These are phyloP conservation scores for Euphysa ruthae DNA, from an alignment of 30 jellyfish, hydroid and myxozoan species.

Conservation along the genomic window DNA sequence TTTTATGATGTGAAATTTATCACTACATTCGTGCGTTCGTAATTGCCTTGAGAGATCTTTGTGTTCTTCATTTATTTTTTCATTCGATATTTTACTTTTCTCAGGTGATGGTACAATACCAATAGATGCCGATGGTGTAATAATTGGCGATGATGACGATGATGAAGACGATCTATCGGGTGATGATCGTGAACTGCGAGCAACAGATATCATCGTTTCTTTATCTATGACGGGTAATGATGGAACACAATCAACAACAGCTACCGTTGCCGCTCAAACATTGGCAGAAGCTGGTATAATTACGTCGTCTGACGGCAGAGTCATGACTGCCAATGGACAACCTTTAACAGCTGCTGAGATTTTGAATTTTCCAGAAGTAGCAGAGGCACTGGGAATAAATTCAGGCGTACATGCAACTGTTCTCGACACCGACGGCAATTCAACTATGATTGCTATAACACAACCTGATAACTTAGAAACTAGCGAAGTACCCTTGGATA, in stretches of 20 bases:
- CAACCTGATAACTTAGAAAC: slow-evolving; percentile 38
- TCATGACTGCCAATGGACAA: slow-evolving; percentile 46
- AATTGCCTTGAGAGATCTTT: too few species aligned
- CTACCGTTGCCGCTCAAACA: slow-evolving; percentile 74
- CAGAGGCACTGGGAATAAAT: slow-evolving; percentile 90
- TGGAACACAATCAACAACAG: slow-evolving; percentile 40
- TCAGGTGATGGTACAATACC: slow-evolving; percentile 40
- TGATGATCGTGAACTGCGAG: slow-evolving; percentile 18
- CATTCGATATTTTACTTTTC: too few species aligned
- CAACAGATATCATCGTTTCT: slow-evolving; percentile 58
- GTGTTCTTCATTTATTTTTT: too few species aligned
- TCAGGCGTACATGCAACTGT: slow-evolving; percentile 50
- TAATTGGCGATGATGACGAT: slow-evolving; percentile 57
- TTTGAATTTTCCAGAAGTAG: slow-evolving; percentile 92
- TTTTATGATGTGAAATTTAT: too few species aligned
- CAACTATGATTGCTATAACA: slow-evolving; percentile 61
- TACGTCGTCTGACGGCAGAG: slow-evolving; percentile 61
- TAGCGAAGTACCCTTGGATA: slow-evolving; percentile 37
- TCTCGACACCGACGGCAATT: slow-evolving; percentile 40
- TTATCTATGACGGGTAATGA: slow-evolving; percentile 51
- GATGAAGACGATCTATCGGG: slow-evolving; percentile 72
- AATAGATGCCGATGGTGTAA: slow-evolving; percentile 34
- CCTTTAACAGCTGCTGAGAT: slow-evolving; percentile 95
- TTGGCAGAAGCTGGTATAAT: slow-evolving; percentile 84
- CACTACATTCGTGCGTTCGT: too few species aligned